These are phyloP conservation scores for Etheostoma spectabile DNA, from an alignment of 2,113 vertebrate genomes.

Conservation along the genomic window DNA sequence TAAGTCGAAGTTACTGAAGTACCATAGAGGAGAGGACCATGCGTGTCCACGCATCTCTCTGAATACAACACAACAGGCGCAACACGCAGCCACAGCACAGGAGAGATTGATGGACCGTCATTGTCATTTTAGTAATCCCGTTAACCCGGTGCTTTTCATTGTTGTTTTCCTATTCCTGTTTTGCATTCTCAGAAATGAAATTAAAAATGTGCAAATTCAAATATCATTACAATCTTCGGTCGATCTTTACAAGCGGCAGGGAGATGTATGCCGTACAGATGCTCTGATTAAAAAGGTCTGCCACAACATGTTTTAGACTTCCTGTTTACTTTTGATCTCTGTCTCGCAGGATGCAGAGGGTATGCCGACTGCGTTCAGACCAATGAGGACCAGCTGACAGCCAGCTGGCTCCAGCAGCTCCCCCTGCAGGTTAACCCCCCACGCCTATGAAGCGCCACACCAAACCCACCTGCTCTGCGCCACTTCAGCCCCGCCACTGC, in stretches of 20 bases:
- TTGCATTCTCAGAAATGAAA: background rate
- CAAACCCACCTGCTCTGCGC: slow-evolving; percentile 95
- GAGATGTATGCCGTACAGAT: slow-evolving; percentile 24
- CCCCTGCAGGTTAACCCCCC: slow-evolving; percentile 93
- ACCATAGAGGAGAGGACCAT: slow-evolving; percentile 52
- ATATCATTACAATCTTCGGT: background rate
- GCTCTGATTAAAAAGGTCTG: slow-evolving; percentile 10
- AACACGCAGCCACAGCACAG: background rate
- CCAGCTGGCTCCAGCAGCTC: slow-evolving; percentile 92
- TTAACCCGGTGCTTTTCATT: background rate
- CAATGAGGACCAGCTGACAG: slow-evolving; percentile 98
- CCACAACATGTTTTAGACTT: slow-evolving; percentile 19
- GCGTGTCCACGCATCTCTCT: slow-evolving; percentile 64
- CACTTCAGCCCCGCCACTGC: slow-evolving; percentile 93
- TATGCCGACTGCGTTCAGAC: slow-evolving; percentile 95
- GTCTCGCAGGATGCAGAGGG: slow-evolving; percentile 90
- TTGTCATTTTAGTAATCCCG: background rate
- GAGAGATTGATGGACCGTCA: slow-evolving; percentile 33
- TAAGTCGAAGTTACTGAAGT: slow-evolving; percentile 66
- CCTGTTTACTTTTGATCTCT: slow-evolving; percentile 38
- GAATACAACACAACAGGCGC: slow-evolving; percentile 20
- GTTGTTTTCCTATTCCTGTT: background rate
- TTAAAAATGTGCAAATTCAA: slow-evolving; percentile 28
- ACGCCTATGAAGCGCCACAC: slow-evolving; percentile 97
- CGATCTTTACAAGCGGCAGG: background rate